Base-by-base conservation (phyloP, 2,888 invertebrate genomes). In the Microplitis deprimator region DNA sequence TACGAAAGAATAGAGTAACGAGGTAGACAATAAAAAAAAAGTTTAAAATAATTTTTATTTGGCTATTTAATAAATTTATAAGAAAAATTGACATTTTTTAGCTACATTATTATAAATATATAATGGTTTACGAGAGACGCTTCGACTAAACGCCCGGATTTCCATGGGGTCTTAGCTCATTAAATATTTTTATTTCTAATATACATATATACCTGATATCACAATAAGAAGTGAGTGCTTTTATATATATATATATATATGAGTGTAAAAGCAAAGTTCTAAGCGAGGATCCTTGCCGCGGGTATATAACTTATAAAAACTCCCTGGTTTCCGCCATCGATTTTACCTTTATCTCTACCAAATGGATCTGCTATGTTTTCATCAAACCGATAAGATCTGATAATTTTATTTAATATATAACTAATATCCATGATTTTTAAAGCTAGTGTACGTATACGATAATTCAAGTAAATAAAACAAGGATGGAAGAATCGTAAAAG, bases 251-350 rank as follows among this genome's bases (percentile, higher is more conserved):
- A 77, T 20, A 20, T n/a, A n/a, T n/a, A n/a, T n/a, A n/a, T n/a
- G n/a, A n/a, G n/a, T 1, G 72, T 76, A 77, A 80, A 77, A 81
- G 79, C 80, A 80, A 81, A 80, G 80, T 81, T 80, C 68, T 62
- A 50, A 77, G 70, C 64, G 38, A 50, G 50, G 50, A 77, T 59
- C 38, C 72, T 73, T 50, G 40, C 68, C 68, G 72, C 77, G 73
- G 79, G 73, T 79, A 79, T 79, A 80, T 79, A 81, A 80, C 81
- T 81, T 80, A 80, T 81, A 77, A 80, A 80, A 82, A 77, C 77
- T 77, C 72, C 64, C 75, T 69, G 50, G 10, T 50, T 73, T 39
- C 67, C 73, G 17, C 59, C 67, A 59, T 72, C 71, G 74, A 29
- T 77, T 65, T 75, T 13, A 17, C 13, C 29, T 69, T 39, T 74